phyloP scores from a whole-genome alignment of 2,888 invertebrate species.

The Elysia crispata region DNA sequence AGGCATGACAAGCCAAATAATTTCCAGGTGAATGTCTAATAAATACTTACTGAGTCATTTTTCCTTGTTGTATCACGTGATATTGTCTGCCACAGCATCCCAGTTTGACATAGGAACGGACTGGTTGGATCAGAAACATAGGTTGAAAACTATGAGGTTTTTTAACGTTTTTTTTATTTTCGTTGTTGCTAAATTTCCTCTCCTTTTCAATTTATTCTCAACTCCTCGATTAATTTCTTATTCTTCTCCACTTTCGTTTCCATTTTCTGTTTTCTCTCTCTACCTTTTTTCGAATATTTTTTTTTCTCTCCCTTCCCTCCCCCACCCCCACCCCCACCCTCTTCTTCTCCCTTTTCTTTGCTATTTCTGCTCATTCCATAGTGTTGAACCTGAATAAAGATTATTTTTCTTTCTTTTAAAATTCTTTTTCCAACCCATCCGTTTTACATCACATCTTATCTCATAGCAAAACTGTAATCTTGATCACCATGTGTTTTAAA shows the following conservation, averaged over 20 bases:
- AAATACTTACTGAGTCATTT: neutral
- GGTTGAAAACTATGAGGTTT: too few relatives aligned
- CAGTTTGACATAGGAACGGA: too few relatives aligned
- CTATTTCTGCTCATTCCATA: too few relatives aligned
- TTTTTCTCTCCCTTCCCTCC: neutral
- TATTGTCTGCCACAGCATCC: neutral
- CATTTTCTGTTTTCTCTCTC: neutral
- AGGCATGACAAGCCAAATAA: too few relatives aligned
- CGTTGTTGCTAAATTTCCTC: neutral
- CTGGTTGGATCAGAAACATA: too few relatives aligned
- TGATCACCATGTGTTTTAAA: too few relatives aligned
- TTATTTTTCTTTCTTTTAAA: neutral
- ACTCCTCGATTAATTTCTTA: neutral
- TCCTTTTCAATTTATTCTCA: neutral
- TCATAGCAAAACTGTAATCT: too few relatives aligned
- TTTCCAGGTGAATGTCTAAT: too few relatives aligned
- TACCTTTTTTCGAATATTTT: neutral
- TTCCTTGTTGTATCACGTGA: neutral
- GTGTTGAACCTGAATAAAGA: too few relatives aligned
- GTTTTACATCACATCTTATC: constrained; percentile 3
- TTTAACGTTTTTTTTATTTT: neutral
- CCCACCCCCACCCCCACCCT: neutral
- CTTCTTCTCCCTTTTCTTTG: too few relatives aligned
- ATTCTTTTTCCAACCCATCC: neutral
- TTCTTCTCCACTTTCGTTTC: neutral